phyloP scores from a whole-genome alignment of 2,888 invertebrate species.

The Gymnocheta viridis region DNA sequence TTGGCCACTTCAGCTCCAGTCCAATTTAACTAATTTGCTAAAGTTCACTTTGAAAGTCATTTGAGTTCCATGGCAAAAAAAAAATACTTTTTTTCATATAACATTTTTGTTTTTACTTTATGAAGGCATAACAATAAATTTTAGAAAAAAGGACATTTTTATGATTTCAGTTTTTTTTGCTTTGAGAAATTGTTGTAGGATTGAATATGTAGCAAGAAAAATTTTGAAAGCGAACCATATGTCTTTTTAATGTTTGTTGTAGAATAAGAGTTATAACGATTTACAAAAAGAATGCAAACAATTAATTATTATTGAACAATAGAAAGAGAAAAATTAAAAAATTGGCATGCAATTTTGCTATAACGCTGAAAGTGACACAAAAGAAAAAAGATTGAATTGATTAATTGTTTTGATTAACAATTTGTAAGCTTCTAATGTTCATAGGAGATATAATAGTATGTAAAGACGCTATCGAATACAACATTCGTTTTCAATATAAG shows the following conservation, averaged over 20 bases:
- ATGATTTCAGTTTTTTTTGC: conserved; percentile 22
- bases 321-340: conserved; percentile 21
- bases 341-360: conserved; percentile 23
- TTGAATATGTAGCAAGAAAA: conserved; percentile 14
- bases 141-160: conserved; percentile 52
- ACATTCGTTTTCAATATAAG: too few species aligned
- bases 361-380: background rate
- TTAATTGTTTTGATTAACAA: background rate
- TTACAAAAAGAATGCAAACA: conserved; percentile 72
- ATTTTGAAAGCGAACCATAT: conserved; percentile 1
- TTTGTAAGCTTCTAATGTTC: background rate
- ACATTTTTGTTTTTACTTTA: conserved; percentile 17
- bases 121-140: conserved; percentile 66
- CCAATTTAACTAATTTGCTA: conserved; percentile 54
- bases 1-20: conserved; percentile 4
- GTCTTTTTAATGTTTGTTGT: background rate
- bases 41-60: conserved; percentile 68
- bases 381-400: background rate
- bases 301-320: conserved; percentile 73
- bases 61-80: conserved; percentile 33
- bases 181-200: background rate
- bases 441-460: too few species aligned
- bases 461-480: too few species aligned
- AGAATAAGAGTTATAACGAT: conserved; percentile 52
- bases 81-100: conserved; percentile 19